Percentiles rank a stretch among this genome's conserved stretches.
phyloP scores from a whole-genome alignment of 1,140 invertebrate genomes.

The Lepidurus couesii region DNA sequence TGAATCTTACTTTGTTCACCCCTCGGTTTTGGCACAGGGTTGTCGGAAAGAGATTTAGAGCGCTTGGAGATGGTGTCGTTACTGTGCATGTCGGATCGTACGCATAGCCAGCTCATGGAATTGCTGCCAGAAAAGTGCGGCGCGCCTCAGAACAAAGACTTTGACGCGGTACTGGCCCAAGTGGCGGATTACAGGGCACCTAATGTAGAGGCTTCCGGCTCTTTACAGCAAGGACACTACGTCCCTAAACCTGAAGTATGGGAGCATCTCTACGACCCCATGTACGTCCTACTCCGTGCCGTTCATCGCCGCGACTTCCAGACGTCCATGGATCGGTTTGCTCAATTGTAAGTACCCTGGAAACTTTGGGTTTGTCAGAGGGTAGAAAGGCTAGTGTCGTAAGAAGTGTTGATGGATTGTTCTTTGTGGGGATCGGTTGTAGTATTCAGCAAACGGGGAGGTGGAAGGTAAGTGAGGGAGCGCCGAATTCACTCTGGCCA shows the following conservation, averaged over 20 bases:
- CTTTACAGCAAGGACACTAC: conserved; percentile 90
- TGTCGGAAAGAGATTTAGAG: conserved; percentile 64
- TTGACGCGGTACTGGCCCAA: conserved; percentile 75
- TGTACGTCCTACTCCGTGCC: conserved; percentile 82
- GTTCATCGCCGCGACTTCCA: conserved; percentile 91
- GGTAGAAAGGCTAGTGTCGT: not conserved
- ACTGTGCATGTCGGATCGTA: conserved; percentile 87
- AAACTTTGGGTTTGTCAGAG: not conserved
- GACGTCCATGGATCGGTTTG: conserved; percentile 78
- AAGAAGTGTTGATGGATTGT: conserved; percentile 24
- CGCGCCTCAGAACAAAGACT: conserved; percentile 79
- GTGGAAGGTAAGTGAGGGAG: conserved; percentile 52
- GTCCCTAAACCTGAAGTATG: conserved; percentile 81
- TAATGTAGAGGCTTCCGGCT: conserved; percentile 68
- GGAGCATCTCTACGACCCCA: conserved; percentile 87
- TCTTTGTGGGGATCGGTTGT: conserved; percentile 26
- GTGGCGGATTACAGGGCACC: conserved; percentile 71
- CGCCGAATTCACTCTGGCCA: conserved; percentile 63
- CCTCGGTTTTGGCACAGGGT: conserved; percentile 47
- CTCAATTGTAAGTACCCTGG: conserved; percentile 62
- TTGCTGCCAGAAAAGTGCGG: conserved; percentile 91
- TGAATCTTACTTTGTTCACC: not conserved
- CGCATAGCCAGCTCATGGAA: conserved; percentile 90
- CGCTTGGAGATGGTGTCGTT: conserved; percentile 87
- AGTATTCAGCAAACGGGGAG: conserved; percentile 60